Evolutionary conservation across 2,888 invertebrate species (phyloP).

Genomic region (Ommatoiulus sabulosus): DNA sequence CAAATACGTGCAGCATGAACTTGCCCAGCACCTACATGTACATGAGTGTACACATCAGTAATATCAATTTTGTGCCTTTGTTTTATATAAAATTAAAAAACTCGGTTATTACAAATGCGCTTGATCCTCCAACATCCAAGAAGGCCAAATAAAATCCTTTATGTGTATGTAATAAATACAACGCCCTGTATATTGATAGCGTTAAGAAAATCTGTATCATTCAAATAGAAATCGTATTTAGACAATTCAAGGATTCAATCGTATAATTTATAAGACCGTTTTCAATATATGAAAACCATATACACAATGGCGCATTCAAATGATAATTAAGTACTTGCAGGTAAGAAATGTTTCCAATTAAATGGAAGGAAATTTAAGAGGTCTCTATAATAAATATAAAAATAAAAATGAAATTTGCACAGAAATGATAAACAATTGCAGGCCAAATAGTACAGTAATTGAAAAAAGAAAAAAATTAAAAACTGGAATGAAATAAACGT

Average conservation of each 20-base stretch:
- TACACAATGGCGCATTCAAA: not conserved
- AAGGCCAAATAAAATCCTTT: not conserved
- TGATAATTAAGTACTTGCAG: not conserved
- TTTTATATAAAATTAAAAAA: constrained; percentile 3
- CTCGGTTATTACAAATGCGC: not conserved
- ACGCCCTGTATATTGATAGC: not conserved
- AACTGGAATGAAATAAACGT: not conserved
- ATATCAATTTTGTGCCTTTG: not conserved
- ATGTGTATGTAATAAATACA: constrained; percentile 22
- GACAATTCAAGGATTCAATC: not conserved
- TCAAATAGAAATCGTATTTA: not conserved
- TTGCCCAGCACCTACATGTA: too few species aligned
- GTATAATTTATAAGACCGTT: not conserved
- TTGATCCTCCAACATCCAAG: not conserved
- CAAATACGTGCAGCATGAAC: too few species aligned
- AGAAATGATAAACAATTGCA: not conserved
- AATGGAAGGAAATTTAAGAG: not conserved
- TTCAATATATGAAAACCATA: not conserved
- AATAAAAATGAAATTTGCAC: not conserved
- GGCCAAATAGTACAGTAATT: not conserved
- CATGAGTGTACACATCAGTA: too few species aligned
- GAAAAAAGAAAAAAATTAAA: not conserved
- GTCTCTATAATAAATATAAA: constrained; percentile 29
- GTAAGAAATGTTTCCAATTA: constrained; percentile 20
- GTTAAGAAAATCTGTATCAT: not conserved